Conservation (phyloP, 2,888 invertebrate species). For the Phasia obesa region DNA sequence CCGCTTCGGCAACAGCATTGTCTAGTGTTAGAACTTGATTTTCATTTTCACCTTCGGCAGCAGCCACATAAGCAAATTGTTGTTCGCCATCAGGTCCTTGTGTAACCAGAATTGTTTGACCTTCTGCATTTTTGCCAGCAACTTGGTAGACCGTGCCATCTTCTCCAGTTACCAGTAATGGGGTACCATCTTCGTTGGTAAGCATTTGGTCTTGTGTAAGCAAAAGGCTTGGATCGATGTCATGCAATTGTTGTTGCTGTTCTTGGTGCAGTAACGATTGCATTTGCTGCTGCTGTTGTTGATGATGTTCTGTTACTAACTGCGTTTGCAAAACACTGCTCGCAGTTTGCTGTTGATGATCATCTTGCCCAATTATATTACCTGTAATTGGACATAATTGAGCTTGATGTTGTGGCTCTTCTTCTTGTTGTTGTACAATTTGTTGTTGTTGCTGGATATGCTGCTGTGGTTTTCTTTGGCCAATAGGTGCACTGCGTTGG, state of each 20-base stretch:
- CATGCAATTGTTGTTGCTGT: conserved; percentile 76
- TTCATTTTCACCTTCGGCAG: conserved; percentile 84
- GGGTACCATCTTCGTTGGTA: conserved; percentile 85
- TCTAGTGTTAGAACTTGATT: conserved; percentile 83
- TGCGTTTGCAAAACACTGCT: conserved; percentile 74
- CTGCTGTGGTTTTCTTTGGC: conserved; percentile 70
- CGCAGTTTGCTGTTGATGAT: conserved; percentile 78
- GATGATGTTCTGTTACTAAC: conserved; percentile 74
- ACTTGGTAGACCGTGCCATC: conserved; percentile 88
- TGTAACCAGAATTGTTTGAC: conserved; percentile 89
- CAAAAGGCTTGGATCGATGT: conserved; percentile 76
- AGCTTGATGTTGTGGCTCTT: conserved; percentile 74
- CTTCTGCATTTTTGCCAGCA: conserved; percentile 90
- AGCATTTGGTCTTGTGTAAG: conserved; percentile 80
- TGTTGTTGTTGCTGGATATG: conserved; percentile 74
- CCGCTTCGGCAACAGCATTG: conserved; percentile 82
- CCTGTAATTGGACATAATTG: conserved; percentile 89
- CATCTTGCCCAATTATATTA: conserved; percentile 84
- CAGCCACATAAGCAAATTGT: conserved; percentile 87
- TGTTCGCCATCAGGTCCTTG: conserved; percentile 90
- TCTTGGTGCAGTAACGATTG: conserved; percentile 70
- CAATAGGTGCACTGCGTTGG: conserved; percentile 53
- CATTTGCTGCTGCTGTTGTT: conserved; percentile 76
- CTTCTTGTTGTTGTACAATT: conserved; percentile 72
- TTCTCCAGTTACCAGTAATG: conserved; percentile 91